Conservation (phyloP, 2,797 vertebrate genomes). For the Triplophysa bombifrons region DNA sequence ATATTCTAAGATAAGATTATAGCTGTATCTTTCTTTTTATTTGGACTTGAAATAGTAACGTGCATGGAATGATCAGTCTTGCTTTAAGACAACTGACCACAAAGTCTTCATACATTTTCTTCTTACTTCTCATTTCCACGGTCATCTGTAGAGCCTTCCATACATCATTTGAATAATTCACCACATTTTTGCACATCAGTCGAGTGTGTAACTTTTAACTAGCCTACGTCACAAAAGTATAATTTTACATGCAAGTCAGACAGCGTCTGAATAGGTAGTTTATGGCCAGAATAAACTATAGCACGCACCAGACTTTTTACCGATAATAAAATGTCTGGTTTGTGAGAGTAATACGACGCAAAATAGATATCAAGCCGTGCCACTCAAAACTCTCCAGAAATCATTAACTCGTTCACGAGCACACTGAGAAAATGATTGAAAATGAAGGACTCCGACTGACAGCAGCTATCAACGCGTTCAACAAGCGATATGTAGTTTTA, state of each 20-base stretch:
- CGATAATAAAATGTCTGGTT: background rate
- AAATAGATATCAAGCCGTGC: constrained; percentile 20
- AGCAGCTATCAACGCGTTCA: constrained; percentile 19
- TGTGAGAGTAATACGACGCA: background rate
- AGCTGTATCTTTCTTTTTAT: background rate
- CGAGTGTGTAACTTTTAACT: background rate
- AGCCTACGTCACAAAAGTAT: background rate
- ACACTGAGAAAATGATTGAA: constrained; percentile 19
- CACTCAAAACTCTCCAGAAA: constrained; percentile 7
- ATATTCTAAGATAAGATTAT: background rate
- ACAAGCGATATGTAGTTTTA: background rate
- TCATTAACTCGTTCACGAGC: background rate
- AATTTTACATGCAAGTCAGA: background rate
- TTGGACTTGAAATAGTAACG: background rate
- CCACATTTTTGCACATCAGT: background rate
- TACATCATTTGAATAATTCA: background rate
- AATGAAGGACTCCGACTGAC: background rate
- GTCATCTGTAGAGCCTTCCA: background rate
- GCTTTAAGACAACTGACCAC: background rate
- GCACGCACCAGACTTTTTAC: background rate
- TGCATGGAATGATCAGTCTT: no score
- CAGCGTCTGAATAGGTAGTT: background rate
- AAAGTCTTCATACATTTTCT: constrained; percentile 1
- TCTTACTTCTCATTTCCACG: background rate
- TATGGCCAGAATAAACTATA: background rate